Conservation (phyloP, 2,888 invertebrate species). For the Adineta ricciae region DNA sequence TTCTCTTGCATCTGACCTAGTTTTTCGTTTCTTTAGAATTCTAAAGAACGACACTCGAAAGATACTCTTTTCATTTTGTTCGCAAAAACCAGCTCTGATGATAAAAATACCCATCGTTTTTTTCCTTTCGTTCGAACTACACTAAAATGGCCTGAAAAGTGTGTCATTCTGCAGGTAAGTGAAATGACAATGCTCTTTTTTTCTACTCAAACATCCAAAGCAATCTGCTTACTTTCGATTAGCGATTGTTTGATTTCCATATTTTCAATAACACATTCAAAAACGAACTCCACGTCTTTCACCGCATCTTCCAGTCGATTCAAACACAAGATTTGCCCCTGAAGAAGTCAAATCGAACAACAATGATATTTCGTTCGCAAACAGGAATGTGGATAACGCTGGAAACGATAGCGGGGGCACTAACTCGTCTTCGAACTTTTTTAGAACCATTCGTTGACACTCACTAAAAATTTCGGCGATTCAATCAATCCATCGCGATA, state of each 20-base stretch:
- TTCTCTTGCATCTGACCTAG: neutral
- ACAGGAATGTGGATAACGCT: too few relatives aligned
- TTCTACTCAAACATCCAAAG: too few relatives aligned
- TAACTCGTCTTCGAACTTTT: too few relatives aligned
- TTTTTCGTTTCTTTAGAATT: neutral
- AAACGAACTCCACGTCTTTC: slow-evolving; percentile 49
- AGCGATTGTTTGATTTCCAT: slow-evolving; percentile 48
- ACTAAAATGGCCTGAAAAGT: too few relatives aligned
- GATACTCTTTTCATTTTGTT: too few relatives aligned
- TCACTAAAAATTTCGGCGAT: slow-evolving; percentile 47
- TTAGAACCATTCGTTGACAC: too few relatives aligned
- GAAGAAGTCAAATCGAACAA: slow-evolving; percentile 28
- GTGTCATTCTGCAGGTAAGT: neutral
- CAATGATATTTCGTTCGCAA: neutral
- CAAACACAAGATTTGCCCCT: slow-evolving; percentile 51
- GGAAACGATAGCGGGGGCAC: too few relatives aligned
- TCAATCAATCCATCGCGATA: slow-evolving; percentile 48
- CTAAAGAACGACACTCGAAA: neutral
- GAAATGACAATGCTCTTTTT: neutral
- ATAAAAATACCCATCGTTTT: too few relatives aligned
- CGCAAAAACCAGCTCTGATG: too few relatives aligned
- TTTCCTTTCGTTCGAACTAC: neutral
- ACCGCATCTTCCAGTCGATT: slow-evolving; percentile 51
- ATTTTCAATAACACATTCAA: slow-evolving; percentile 51
- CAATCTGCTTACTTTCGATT: slow-evolving; percentile 49